phyloP scores from a whole-genome alignment of 2,888 invertebrate genomes.

The Morpho deidamia region DNA sequence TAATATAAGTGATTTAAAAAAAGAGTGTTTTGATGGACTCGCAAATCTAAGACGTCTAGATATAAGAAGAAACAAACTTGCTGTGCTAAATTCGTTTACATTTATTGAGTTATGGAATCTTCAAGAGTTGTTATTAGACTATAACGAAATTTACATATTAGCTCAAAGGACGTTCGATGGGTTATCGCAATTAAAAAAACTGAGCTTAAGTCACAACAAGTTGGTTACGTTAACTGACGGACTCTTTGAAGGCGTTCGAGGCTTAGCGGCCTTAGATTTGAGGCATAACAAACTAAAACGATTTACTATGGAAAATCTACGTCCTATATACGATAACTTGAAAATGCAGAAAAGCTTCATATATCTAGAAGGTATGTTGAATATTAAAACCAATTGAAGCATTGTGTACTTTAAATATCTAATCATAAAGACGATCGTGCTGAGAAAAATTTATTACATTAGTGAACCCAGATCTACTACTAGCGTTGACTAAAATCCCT shows the following conservation, averaged over 20 bases:
- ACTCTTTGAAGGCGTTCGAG: conserved; percentile 84
- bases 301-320: conserved; percentile 84
- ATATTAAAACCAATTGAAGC: neutral
- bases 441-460: too few relatives aligned
- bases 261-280: conserved; percentile 85
- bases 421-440: too few relatives aligned
- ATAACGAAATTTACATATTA: conserved; percentile 84
- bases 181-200: conserved; percentile 82
- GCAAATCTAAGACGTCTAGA: conserved; percentile 85
- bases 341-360: conserved; percentile 85
- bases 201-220: conserved; percentile 87
- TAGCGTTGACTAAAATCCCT: too few relatives aligned
- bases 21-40: conserved; percentile 87
- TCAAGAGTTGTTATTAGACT: conserved; percentile 83
- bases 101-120: conserved; percentile 88
- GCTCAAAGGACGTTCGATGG: conserved; percentile 88
- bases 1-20: conserved; percentile 85
- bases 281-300: conserved; percentile 87
- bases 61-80: conserved; percentile 85
- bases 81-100: conserved; percentile 86
- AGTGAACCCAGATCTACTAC: too few relatives aligned
- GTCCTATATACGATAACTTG: conserved; percentile 86
- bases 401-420: too few relatives aligned
- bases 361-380: conserved; percentile 84
- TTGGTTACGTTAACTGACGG: conserved; percentile 83